Evolutionary conservation across 1,140 invertebrate genomes (phyloP).

Genomic region (Aphelinus atriplicis): DNA sequence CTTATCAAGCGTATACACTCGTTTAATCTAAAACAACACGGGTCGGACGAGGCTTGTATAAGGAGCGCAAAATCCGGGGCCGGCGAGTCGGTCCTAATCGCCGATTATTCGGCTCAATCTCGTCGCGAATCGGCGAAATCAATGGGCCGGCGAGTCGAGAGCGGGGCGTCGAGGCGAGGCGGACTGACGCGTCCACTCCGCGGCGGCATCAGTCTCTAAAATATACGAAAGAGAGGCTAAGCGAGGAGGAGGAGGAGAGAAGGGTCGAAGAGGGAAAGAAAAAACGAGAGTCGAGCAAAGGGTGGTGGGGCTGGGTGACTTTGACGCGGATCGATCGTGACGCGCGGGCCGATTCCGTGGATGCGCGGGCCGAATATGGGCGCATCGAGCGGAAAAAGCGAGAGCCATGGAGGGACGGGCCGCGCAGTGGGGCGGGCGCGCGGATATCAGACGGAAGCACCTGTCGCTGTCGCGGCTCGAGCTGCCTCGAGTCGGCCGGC

Average conservation of each 20-base stretch:
- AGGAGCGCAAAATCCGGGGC: too few species aligned
- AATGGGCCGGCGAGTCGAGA: background rate
- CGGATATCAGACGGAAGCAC: conserved; percentile 54
- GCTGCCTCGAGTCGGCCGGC: background rate
- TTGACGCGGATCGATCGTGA: conserved; percentile 18
- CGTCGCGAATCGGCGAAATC: conserved; percentile 14
- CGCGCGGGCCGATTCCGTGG: background rate
- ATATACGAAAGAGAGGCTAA: background rate
- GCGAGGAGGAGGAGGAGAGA: too few species aligned
- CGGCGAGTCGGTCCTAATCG: background rate
- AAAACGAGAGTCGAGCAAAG: background rate
- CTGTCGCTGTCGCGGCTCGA: conserved; percentile 55
- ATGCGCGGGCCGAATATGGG: background rate
- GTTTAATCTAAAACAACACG: too few species aligned
- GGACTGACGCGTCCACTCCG: too few species aligned
- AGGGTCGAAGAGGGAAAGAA: background rate
- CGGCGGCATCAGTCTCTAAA: too few species aligned
- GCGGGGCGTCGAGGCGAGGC: background rate
- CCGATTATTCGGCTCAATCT: conserved; percentile 17
- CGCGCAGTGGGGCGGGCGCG: background rate
- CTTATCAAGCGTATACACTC: too few species aligned
- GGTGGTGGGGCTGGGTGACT: background rate
- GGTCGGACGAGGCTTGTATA: too few species aligned
- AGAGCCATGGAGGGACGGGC: background rate
- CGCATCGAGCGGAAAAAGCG: background rate